phyloP scores from a whole-genome alignment of 2,797 vertebrate species.

The Gallinago nigripennis region DNA sequence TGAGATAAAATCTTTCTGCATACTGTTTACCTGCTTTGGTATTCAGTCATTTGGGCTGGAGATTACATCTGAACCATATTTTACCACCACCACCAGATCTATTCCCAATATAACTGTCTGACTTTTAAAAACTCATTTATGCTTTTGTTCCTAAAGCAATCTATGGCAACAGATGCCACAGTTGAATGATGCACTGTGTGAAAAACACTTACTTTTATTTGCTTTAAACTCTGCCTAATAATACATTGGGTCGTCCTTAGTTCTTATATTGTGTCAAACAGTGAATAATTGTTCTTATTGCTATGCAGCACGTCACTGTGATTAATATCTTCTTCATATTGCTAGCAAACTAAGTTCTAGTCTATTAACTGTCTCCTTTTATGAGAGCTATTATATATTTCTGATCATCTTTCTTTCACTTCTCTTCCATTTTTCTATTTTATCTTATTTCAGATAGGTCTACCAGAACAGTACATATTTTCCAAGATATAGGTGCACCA shows the following conservation, averaged over 20 bases:
- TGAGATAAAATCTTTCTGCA: conserved; percentile 21
- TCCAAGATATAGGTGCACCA: neutral
- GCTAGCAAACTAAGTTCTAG: conserved; percentile 41
- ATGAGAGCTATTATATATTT: conserved; percentile 24
- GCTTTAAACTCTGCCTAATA: conserved; percentile 27
- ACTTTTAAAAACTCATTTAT: conserved; percentile 34
- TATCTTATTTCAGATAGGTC: conserved; percentile 5
- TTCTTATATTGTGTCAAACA: conserved; percentile 9
- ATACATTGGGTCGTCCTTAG: neutral
- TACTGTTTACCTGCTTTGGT: neutral
- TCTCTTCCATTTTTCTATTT: neutral
- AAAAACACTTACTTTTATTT: conserved; percentile 29
- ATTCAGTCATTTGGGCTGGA: neutral
- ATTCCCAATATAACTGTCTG: neutral
- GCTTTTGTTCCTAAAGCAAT: conserved; percentile 17
- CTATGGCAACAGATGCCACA: neutral
- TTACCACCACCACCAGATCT: neutral
- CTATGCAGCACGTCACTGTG: neutral
- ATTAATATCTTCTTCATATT: conserved; percentile 32
- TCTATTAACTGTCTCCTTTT: conserved; percentile 45
- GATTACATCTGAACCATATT: neutral
- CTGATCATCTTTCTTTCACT: conserved; percentile 25
- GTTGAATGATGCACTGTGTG: neutral
- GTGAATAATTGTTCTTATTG: conserved; percentile 49
- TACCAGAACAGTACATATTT: neutral